phyloP scores from a whole-genome alignment of 2,113 vertebrate genomes.

The Silurus asotus region DNA sequence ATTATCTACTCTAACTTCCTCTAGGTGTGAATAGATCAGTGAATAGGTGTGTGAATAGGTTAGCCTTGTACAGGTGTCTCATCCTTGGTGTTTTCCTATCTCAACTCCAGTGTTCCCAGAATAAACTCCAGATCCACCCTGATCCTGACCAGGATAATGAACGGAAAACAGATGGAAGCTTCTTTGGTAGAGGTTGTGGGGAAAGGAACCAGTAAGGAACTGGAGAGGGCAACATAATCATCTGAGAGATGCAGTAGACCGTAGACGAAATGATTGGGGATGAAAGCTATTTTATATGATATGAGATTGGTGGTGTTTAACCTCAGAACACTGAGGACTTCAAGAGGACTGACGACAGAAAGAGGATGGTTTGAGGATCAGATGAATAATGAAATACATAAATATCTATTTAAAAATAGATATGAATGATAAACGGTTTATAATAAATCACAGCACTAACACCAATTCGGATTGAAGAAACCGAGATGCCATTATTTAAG shows the following conservation, averaged over 20 bases:
- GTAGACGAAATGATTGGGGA: not conserved
- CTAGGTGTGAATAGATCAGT: not conserved
- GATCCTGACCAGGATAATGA: conserved; percentile 1
- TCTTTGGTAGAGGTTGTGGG: not conserved
- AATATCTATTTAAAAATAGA: not conserved
- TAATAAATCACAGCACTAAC: not conserved
- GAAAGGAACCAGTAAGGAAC: not conserved
- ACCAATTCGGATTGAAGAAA: not conserved
- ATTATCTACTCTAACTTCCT: not conserved
- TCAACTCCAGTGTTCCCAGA: not conserved
- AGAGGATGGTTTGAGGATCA: not conserved
- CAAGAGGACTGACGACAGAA: not conserved
- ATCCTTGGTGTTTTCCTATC: not conserved
- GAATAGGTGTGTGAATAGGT: not conserved
- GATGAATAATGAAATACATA: not conserved
- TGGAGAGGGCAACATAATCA: not conserved
- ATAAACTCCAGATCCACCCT: not conserved
- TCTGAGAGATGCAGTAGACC: no score
- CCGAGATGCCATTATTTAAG: not conserved
- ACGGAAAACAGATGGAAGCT: not conserved
- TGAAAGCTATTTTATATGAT: not conserved
- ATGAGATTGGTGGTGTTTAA: not conserved
- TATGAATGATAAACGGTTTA: not conserved
- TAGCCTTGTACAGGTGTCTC: not conserved
- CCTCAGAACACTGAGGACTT: conserved; percentile 14